A percentile compares a stretch with the other conserved stretches of the same genome.
Evolutionary conservation across 2,797 vertebrate genomes (phyloP).

Genomic region (Petrocephalus schoutedeni): DNA sequence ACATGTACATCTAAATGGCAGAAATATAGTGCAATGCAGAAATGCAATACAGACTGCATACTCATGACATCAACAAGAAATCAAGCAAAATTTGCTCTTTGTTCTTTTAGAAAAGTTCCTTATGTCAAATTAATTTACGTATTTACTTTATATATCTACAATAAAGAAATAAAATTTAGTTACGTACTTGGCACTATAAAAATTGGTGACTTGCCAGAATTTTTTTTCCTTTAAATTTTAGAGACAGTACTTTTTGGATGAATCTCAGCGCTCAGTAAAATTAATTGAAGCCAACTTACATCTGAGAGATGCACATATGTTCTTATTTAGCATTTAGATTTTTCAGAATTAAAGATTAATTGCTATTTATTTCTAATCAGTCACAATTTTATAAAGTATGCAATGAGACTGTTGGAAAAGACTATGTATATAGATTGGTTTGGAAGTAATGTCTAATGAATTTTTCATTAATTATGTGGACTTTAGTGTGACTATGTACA

Average conservation of each 20-base stretch:
- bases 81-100: neutral
- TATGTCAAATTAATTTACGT: neutral
- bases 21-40: neutral
- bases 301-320: neutral
- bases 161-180: neutral
- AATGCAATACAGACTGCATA: neutral
- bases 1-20: neutral
- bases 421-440: neutral
- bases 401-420: neutral
- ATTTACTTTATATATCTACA: neutral
- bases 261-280: neutral
- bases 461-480: neutral
- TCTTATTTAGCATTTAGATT: neutral
- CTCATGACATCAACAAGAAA: neutral
- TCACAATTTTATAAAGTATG: neutral
- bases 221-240: neutral
- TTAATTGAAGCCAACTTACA: neutral
- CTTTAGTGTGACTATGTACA: neutral
- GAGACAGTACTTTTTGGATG: neutral
- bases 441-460: neutral
- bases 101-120: neutral
- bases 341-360: neutral
- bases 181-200: neutral
- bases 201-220: neutral
- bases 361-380: neutral